A percentile compares a stretch with the other conserved stretches of the same genome.
Conservation (phyloP, 2,888 invertebrate genomes). For the Phymatocera aterrima region DNA sequence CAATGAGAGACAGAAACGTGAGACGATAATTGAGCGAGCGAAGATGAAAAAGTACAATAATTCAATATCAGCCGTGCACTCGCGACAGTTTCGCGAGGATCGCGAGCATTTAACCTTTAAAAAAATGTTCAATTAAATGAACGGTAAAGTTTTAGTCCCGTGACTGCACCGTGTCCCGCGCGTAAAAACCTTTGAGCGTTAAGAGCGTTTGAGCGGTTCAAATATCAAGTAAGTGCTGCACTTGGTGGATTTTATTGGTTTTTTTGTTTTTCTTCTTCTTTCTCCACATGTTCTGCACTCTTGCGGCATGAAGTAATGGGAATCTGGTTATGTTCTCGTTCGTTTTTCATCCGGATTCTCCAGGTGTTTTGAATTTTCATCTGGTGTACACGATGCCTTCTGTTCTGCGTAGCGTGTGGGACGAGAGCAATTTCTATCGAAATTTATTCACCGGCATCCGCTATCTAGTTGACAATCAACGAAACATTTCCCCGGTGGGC, state of each 20-base stretch:
- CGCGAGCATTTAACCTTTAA: neutral
- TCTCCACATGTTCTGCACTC: no score
- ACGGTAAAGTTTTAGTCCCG: constrained; percentile 11
- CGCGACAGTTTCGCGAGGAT: neutral
- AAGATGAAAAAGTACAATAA: neutral
- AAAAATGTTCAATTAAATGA: neutral
- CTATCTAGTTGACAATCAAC: constrained; percentile 57
- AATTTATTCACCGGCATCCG: constrained; percentile 36
- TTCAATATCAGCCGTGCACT: neutral
- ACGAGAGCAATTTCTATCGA: neutral
- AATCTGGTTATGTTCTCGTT: no score
- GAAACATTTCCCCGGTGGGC: constrained; percentile 55
- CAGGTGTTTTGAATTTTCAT: no score
- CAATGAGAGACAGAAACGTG: no score
- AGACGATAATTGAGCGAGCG: no score
- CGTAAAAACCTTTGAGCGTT: neutral
- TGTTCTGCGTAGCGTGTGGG: neutral
- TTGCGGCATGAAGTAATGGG: no score
- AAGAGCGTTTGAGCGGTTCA: neutral
- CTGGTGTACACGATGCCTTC: no score
- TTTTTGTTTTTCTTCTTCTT: neutral
- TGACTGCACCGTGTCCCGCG: neutral
- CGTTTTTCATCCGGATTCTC: no score
- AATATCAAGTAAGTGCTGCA: neutral
- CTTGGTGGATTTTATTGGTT: constrained; percentile 12